These are phyloP conservation scores for Willowsia nigromaculata DNA, from an alignment of 2,888 invertebrate species.

Conservation along the genomic window DNA sequence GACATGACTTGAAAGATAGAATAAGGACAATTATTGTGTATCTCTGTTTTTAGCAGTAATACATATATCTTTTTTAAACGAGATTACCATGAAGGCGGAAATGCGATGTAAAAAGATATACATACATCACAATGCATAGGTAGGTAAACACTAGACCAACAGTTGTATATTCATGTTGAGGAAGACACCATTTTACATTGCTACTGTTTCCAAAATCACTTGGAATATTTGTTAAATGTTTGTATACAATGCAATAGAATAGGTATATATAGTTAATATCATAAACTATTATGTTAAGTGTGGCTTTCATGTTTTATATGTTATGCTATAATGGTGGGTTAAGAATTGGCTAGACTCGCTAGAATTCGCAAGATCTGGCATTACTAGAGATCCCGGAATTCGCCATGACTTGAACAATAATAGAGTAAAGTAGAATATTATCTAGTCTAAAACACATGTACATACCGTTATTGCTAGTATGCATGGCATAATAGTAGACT, in stretches of 20 bases:
- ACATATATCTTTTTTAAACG: constrained; percentile 15
- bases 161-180: constrained; percentile 4
- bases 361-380: constrained; percentile 40
- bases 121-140: background rate
- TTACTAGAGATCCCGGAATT: constrained; percentile 51
- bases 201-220: constrained; percentile 30
- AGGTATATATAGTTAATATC: background rate
- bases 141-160: background rate
- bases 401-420: constrained; percentile 22
- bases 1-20: background rate
- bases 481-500: no score
- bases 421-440: background rate
- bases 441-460: no score
- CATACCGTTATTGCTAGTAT: no score
- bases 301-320: background rate
- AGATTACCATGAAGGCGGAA: constrained; percentile 66
- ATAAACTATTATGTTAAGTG: no score
- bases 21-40: constrained; percentile 37
- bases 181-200: background rate
- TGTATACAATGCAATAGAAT: background rate
- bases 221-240: constrained; percentile 29
- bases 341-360: constrained; percentile 39
- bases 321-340: background rate
- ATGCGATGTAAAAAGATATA: constrained; percentile 52
- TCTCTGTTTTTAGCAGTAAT: constrained; percentile 17